These are phyloP conservation scores for Globodera ellingtonae DNA, from an alignment of 1,140 invertebrate genomes.

Conservation along the genomic window DNA sequence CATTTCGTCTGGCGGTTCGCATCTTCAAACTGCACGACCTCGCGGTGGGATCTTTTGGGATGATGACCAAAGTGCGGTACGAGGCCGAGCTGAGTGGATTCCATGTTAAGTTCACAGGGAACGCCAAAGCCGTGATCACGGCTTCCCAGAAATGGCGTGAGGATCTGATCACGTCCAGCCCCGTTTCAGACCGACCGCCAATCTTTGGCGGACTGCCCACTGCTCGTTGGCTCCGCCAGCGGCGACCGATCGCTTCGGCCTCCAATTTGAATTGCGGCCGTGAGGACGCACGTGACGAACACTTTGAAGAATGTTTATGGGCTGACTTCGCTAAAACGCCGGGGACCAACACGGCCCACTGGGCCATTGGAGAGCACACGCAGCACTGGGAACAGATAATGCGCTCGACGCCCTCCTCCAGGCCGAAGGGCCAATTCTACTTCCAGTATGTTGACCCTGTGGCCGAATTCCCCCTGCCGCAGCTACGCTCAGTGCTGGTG, in stretches of 20 bases:
- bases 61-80: conserved; percentile 48
- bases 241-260: conserved; percentile 44
- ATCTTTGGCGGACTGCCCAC: conserved; percentile 49
- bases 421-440: conserved; percentile 50
- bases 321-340: conserved; percentile 1
- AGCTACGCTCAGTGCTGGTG: conserved; percentile 47
- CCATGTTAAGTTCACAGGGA: conserved; percentile 36
- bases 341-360: conserved; percentile 22
- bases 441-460: conserved; percentile 56
- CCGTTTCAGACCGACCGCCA: conserved; percentile 40
- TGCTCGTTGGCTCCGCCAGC: conserved; percentile 24
- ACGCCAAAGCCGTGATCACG: neutral
- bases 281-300: conserved; percentile 19
- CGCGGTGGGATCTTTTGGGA: conserved; percentile 49
- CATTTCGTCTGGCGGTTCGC: conserved; percentile 49
- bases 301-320: conserved; percentile 35
- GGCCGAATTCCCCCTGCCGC: conserved; percentile 40
- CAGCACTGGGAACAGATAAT: conserved; percentile 46
- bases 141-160: too few relatives aligned
- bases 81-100: conserved; percentile 46
- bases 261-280: conserved; percentile 46
- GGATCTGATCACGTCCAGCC: neutral
- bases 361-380: conserved; percentile 38
- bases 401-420: neutral
- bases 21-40: conserved; percentile 42